Conservation (phyloP, 2,888 invertebrate species). For the Kryphioiulus occultus region DNA sequence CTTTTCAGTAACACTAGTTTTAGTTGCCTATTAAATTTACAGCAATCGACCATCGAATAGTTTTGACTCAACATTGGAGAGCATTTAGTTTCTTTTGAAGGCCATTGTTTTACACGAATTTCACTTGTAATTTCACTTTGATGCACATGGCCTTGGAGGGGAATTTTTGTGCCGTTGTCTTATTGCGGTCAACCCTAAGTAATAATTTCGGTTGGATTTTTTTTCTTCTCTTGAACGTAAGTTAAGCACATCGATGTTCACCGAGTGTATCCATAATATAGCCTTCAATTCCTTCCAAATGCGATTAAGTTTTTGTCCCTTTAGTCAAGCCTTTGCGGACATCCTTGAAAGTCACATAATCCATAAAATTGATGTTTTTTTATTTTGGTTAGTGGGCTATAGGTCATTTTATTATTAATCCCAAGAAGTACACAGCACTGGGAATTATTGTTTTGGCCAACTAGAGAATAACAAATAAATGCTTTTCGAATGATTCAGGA, state of each 20-base stretch:
- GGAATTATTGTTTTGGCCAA: neutral
- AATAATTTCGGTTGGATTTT: neutral
- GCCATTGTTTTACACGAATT: slow-evolving; percentile 32
- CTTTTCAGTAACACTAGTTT: neutral
- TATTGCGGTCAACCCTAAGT: neutral
- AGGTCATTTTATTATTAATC: neutral
- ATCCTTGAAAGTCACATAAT: neutral
- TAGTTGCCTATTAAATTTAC: neutral
- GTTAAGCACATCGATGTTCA: slow-evolving; percentile 8
- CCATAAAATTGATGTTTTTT: neutral
- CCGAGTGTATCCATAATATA: neutral
- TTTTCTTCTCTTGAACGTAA: neutral
- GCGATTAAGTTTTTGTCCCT: neutral
- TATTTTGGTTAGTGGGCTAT: neutral
- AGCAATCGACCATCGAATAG: neutral
- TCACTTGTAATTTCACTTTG: neutral
- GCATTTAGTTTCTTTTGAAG: neutral
- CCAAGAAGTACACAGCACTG: neutral
- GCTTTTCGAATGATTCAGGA: neutral
- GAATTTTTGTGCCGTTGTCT: neutral
- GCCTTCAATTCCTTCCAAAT: neutral
- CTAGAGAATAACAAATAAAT: neutral
- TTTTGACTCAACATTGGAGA: neutral
- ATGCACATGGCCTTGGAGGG: neutral
- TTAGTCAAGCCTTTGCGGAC: neutral